Evolutionary conservation across 2,113 vertebrate species (phyloP).

Genomic region (Chloropsis cyanopogon): DNA sequence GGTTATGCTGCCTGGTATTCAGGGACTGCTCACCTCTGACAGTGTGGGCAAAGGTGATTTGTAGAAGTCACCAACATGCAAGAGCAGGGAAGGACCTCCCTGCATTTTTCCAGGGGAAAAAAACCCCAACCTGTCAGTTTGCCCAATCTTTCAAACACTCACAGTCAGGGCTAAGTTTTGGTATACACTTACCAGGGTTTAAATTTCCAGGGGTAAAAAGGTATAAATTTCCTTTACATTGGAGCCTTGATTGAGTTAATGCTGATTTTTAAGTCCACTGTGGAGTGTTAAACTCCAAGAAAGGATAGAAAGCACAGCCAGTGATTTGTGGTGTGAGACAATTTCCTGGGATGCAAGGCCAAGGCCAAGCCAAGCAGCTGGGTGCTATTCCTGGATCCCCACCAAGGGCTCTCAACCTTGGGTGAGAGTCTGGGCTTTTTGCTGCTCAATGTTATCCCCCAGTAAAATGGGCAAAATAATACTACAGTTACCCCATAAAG

Average conservation of each 20-base stretch:
- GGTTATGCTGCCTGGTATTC: neutral
- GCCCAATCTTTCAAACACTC: neutral
- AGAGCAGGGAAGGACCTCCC: neutral
- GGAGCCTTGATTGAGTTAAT: neutral
- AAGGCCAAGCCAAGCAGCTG: neutral
- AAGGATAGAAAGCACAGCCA: neutral
- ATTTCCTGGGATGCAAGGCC: neutral
- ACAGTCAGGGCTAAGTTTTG: neutral
- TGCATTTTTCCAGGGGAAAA: neutral
- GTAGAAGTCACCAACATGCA: neutral
- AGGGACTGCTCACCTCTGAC: neutral
- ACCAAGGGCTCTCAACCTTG: neutral
- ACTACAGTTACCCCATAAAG: neutral
- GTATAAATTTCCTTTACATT: neutral
- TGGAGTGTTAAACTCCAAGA: neutral
- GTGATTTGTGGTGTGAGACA: rapidly evolving
- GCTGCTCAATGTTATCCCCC: neutral
- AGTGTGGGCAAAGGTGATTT: neutral
- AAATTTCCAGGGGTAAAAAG: too few species aligned
- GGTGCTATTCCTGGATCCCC: neutral
- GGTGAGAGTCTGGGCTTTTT: neutral
- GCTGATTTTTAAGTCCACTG: neutral
- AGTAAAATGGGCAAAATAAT: neutral
- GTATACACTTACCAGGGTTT: neutral
- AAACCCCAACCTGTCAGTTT: neutral